Percentiles rank a stretch among this genome's conserved stretches.
Evolutionary conservation across 2,113 vertebrate genomes (phyloP).

Genomic region (Mola mola): DNA sequence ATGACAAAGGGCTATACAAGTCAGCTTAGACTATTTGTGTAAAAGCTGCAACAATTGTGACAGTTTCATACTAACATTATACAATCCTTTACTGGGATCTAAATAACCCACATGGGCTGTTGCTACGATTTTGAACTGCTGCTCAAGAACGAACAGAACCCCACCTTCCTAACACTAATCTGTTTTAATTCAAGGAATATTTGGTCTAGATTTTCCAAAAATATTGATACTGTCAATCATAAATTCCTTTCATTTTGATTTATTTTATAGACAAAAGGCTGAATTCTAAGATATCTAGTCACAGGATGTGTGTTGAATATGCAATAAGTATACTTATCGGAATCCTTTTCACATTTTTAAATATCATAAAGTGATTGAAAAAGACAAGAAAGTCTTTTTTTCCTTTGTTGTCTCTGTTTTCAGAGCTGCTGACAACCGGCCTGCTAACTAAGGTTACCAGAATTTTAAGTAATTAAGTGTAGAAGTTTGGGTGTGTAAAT

Average conservation of each 20-base stretch:
- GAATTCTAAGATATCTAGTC: neutral
- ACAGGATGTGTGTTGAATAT: no score
- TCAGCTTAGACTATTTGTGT: neutral
- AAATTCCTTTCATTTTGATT: neutral
- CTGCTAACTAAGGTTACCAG: neutral
- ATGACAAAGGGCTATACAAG: no score
- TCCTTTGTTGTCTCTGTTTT: neutral
- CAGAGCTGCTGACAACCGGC: neutral
- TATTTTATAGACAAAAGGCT: neutral
- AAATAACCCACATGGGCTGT: neutral
- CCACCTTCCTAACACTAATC: no score
- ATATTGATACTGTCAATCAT: no score
- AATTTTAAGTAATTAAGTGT: constrained; percentile 8
- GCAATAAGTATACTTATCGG: no score
- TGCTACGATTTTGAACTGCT: neutral
- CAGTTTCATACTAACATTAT: neutral
- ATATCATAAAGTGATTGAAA: no score
- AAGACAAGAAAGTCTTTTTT: no score
- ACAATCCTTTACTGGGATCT: neutral
- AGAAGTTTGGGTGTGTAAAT: constrained; percentile 19
- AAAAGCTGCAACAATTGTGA: neutral
- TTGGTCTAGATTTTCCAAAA: no score
- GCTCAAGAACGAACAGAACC: no score
- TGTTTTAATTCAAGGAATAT: no score
- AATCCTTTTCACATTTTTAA: no score